phyloP scores from a whole-genome alignment of 2,797 vertebrate genomes.

The Eremophila alpestris region DNA sequence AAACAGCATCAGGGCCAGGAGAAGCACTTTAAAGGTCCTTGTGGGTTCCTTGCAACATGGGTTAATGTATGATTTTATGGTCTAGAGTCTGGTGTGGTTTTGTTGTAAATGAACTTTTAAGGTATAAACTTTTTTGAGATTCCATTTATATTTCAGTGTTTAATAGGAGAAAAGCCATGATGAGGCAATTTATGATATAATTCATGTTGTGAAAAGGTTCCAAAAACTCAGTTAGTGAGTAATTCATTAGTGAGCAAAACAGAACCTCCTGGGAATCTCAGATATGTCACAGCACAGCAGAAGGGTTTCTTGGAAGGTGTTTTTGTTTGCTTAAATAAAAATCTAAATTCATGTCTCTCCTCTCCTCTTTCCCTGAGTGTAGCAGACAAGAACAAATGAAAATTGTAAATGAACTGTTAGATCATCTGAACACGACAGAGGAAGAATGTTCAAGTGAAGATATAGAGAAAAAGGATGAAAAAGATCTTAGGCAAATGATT shows the following conservation, averaged over 20 bases:
- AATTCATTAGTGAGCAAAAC: neutral
- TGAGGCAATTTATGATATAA: neutral
- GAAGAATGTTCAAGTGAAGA: slow-evolving; percentile 75
- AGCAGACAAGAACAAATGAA: slow-evolving; percentile 74
- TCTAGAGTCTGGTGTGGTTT: neutral
- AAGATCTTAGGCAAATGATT: slow-evolving; percentile 74
- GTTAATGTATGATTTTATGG: neutral
- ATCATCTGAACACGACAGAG: slow-evolving; percentile 39
- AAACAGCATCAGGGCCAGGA: neutral
- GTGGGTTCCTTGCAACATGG: neutral
- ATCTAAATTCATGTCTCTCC: slow-evolving; percentile 65
- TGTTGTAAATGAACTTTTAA: neutral
- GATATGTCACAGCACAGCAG: neutral
- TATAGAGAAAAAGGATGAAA: slow-evolving; percentile 77
- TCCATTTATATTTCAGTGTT: neutral
- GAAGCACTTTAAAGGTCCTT: neutral
- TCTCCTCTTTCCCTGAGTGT: slow-evolving; percentile 26
- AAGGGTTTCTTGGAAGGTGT: slow-evolving; percentile 59
- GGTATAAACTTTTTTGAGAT: neutral
- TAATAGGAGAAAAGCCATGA: neutral
- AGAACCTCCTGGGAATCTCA: neutral
- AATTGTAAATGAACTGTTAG: slow-evolving; percentile 64
- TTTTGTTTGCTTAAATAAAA: slow-evolving; percentile 75
- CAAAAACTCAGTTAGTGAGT: neutral
- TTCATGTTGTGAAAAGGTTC: neutral